Conservation (phyloP, 37 sponge, comb jelly and placozoan genomes). For the Chondrosia reniformis region DNA sequence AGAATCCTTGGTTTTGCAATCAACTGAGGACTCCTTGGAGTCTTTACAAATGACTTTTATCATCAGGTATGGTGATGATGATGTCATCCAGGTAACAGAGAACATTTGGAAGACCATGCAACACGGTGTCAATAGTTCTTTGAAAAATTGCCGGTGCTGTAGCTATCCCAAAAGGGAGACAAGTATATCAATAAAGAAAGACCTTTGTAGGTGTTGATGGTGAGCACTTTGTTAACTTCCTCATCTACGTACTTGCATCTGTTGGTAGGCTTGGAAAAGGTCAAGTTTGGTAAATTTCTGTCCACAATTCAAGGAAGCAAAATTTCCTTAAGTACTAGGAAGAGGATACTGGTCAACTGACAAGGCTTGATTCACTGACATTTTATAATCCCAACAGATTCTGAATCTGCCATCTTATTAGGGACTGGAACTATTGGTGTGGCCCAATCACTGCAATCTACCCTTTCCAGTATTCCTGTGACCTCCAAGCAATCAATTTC, state of each 20-base stretch:
- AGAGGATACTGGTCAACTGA: slow-evolving; percentile 23
- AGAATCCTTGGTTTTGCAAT: neutral
- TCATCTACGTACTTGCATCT: slow-evolving; percentile 15
- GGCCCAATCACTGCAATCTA: slow-evolving; percentile 4
- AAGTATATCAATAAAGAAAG: slow-evolving; percentile 1
- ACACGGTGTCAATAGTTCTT: slow-evolving; percentile 14
- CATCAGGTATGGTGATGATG: slow-evolving; percentile 4
- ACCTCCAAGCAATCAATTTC: neutral
- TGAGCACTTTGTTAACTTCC: neutral
- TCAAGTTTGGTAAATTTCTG: slow-evolving; percentile 29
- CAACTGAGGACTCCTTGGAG: neutral
- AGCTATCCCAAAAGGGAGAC: slow-evolving; percentile 33
- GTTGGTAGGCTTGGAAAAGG: slow-evolving; percentile 22
- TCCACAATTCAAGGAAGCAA: slow-evolving; percentile 20
- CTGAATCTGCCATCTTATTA: neutral
- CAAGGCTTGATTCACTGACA: slow-evolving; percentile 16
- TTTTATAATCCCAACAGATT: slow-evolving; percentile 32
- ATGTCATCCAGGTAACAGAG: slow-evolving; percentile 31
- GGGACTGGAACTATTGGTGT: slow-evolving; percentile 5
- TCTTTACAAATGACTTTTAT: neutral
- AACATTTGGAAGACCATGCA: slow-evolving; percentile 6
- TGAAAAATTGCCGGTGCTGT: slow-evolving; percentile 34
- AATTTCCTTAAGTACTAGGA: slow-evolving; percentile 23
- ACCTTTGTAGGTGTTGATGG: slow-evolving; percentile 36
- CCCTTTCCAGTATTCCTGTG: neutral